A percentile compares a stretch with the other conserved stretches of the same genome.
Evolutionary conservation across 2,888 invertebrate species (phyloP).

Genomic region (Ernsta delagoae): DNA sequence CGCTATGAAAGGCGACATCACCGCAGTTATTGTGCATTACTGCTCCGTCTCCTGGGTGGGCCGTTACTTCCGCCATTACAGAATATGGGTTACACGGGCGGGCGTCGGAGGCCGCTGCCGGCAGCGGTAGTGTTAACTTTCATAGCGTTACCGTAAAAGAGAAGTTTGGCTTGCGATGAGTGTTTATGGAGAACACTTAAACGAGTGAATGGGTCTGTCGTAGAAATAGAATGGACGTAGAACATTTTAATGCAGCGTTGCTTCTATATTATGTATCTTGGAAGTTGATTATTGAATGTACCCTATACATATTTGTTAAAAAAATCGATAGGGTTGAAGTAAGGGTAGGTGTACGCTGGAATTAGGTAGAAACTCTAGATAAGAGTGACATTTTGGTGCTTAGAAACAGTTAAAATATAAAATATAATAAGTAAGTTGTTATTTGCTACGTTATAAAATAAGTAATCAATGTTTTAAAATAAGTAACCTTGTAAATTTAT

Average conservation of each 20-base stretch:
- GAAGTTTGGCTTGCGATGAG: neutral
- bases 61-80: constrained; percentile 57
- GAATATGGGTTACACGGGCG: constrained; percentile 57
- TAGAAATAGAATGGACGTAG: too few relatives aligned
- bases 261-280: neutral
- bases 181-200: neutral
- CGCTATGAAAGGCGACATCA: neutral
- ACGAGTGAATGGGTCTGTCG: neutral
- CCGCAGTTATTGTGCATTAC: too few relatives aligned
- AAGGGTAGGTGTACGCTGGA: too few relatives aligned
- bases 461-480: too few relatives aligned
- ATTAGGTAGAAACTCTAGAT: too few relatives aligned
- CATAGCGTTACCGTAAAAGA: constrained; percentile 15
- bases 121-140: constrained; percentile 46
- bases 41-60: constrained; percentile 48
- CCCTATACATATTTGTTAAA: too few relatives aligned
- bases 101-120: constrained; percentile 43
- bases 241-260: neutral
- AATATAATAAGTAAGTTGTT: too few relatives aligned
- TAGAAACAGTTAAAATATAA: too few relatives aligned
- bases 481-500: too few relatives aligned
- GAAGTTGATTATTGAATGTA: too few relatives aligned
- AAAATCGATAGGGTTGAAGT: neutral
- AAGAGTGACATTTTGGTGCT: too few relatives aligned
- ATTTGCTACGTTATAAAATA: too few relatives aligned